Conservation (phyloP, 2,888 invertebrate genomes). For the Andrena praecox region DNA sequence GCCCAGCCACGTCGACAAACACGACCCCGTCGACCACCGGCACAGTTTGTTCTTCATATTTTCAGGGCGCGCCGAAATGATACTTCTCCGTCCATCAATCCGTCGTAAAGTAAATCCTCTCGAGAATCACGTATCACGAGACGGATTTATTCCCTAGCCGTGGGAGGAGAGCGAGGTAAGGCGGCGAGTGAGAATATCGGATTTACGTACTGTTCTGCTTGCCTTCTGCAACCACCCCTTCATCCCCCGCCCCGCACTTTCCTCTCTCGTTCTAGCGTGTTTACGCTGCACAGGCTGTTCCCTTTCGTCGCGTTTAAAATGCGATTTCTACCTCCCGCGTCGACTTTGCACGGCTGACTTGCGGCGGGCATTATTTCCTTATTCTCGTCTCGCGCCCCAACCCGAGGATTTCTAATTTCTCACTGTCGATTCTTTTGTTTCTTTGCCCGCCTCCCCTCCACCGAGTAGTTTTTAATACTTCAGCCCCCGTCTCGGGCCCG, state of each 20-base stretch:
- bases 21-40: not conserved
- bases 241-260: constrained; percentile 26
- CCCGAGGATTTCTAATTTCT: constrained; percentile 38
- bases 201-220: constrained; percentile 72
- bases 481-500: not conserved
- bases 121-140: constrained; percentile 70
- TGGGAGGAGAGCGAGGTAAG: constrained; percentile 62
- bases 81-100: constrained; percentile 65
- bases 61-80: constrained; percentile 54
- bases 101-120: constrained; percentile 72
- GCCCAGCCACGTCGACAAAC: constrained; percentile 13
- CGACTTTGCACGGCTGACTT: constrained; percentile 29
- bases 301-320: constrained; percentile 64
- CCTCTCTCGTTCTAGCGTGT: constrained; percentile 23
- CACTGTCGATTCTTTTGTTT: constrained; percentile 19
- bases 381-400: constrained; percentile 15
- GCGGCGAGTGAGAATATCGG: constrained; percentile 76
- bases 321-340: constrained; percentile 65
- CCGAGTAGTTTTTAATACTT: not conserved
- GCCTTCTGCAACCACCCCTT: constrained; percentile 47
- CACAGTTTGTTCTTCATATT: constrained; percentile 43
- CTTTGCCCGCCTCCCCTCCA: not conserved
- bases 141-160: constrained; percentile 68
- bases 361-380: constrained; percentile 37
- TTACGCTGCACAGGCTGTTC: constrained; percentile 53